Evolutionary conservation across 2,888 invertebrate genomes (phyloP).

Genomic region (Cheilosia vernalis): DNA sequence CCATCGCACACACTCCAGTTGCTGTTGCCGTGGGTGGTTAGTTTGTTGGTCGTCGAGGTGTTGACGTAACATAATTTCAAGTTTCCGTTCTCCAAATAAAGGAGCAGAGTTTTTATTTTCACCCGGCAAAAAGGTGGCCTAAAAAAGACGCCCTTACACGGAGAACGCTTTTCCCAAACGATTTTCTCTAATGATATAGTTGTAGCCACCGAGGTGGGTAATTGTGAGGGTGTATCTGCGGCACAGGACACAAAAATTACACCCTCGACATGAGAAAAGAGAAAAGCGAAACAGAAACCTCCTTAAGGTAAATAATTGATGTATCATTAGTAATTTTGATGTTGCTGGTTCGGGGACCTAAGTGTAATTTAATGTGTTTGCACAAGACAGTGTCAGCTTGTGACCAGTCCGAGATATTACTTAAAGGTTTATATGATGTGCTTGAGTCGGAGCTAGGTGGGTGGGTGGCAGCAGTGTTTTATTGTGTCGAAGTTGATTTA

Average conservation of each 20-base stretch:
- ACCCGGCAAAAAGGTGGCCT: slow-evolving; percentile 15
- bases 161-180: slow-evolving; percentile 58
- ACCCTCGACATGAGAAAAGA: slow-evolving; percentile 53
- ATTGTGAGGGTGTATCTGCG: slow-evolving; percentile 71
- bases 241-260: slow-evolving; percentile 71
- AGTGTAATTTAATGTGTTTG: slow-evolving; percentile 75
- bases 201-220: slow-evolving; percentile 69
- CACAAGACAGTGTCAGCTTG: slow-evolving; percentile 66
- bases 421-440: slow-evolving; percentile 42
- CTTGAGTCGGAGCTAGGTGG: neutral
- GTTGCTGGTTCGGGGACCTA: slow-evolving; percentile 57
- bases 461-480: neutral
- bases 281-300: slow-evolving; percentile 62
- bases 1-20: slow-evolving; percentile 11
- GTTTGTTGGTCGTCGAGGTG: slow-evolving; percentile 62
- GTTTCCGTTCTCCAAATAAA: slow-evolving; percentile 61
- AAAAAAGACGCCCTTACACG: slow-evolving; percentile 29
- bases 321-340: slow-evolving; percentile 73
- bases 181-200: slow-evolving; percentile 74
- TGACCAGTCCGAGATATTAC: slow-evolving; percentile 43
- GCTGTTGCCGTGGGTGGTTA: slow-evolving; percentile 29
- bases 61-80: slow-evolving; percentile 74
- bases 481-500: slow-evolving; percentile 1
- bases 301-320: slow-evolving; percentile 74
- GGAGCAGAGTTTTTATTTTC: slow-evolving; percentile 14